phyloP scores from a whole-genome alignment of 2,113 vertebrate genomes.

The Acinonyx jubatus region DNA sequence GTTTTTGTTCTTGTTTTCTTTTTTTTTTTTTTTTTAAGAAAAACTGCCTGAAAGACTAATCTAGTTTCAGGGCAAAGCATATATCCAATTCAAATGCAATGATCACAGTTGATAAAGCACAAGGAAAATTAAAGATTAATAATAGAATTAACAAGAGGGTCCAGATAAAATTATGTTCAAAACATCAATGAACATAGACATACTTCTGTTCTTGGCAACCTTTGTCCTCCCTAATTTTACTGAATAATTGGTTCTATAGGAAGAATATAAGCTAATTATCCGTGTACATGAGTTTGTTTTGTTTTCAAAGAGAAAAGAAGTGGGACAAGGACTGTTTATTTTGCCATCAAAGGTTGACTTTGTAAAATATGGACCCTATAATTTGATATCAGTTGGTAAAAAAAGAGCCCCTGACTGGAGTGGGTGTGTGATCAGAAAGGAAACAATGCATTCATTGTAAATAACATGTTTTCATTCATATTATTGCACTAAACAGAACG shows the following conservation, averaged over 20 bases:
- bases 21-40: no score
- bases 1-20: background rate
- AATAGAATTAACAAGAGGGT: background rate
- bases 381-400: background rate
- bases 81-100: background rate
- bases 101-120: background rate
- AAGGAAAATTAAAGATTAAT: background rate
- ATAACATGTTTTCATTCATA: background rate
- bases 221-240: background rate
- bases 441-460: background rate
- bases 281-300: background rate
- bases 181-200: background rate
- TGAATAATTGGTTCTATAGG: background rate
- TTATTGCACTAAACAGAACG: background rate
- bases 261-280: background rate
- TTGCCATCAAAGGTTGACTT: background rate
- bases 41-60: no score
- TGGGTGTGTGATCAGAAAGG: background rate
- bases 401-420: background rate
- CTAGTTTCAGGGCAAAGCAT: no score
- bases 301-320: background rate
- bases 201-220: background rate
- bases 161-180: background rate
- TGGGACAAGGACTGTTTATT: background rate
- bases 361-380: background rate